Conservation (phyloP, 2,888 invertebrate genomes). For the Cosmopolites sordidus region DNA sequence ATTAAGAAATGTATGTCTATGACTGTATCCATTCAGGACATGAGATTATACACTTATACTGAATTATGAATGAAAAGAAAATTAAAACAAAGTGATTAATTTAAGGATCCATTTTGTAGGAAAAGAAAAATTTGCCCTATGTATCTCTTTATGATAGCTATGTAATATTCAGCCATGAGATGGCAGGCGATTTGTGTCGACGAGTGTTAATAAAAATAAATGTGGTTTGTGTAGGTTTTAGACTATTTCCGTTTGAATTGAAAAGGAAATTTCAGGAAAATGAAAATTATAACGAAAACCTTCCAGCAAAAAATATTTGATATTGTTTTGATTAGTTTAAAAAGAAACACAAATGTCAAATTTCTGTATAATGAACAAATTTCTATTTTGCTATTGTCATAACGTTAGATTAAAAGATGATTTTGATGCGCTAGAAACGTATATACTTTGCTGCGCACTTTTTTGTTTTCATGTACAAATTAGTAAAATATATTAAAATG, state of each 20-base stretch:
- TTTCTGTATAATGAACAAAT: too few relatives aligned
- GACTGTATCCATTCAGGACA: slow-evolving; percentile 26
- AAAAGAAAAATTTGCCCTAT: slow-evolving; percentile 27
- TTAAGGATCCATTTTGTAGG: slow-evolving; percentile 35
- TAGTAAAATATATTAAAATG: not conserved
- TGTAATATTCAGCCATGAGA: slow-evolving; percentile 17
- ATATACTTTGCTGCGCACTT: not conserved
- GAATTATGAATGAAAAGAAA: slow-evolving; percentile 8
- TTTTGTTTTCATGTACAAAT: slow-evolving; percentile 1
- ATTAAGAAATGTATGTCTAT: slow-evolving; percentile 19
- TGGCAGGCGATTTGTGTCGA: slow-evolving; percentile 20
- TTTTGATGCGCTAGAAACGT: not conserved
- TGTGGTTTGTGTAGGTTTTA: slow-evolving; percentile 43
- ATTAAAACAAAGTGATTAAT: slow-evolving; percentile 19
- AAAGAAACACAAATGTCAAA: too few relatives aligned
- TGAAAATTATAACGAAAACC: not conserved
- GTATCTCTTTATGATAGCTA: slow-evolving; percentile 18
- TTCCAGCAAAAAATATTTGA: not conserved
- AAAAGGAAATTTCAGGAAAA: too few relatives aligned
- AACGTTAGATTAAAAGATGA: not conserved
- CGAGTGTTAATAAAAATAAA: slow-evolving; percentile 30
- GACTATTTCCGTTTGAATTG: slow-evolving; percentile 35
- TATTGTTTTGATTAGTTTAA: too few relatives aligned
- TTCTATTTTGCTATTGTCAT: too few relatives aligned
- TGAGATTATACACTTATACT: slow-evolving; percentile 34